A percentile compares a stretch with the other conserved stretches of the same genome.
Conservation (phyloP, 2,797 vertebrate genomes). For the Sebastes minor region DNA sequence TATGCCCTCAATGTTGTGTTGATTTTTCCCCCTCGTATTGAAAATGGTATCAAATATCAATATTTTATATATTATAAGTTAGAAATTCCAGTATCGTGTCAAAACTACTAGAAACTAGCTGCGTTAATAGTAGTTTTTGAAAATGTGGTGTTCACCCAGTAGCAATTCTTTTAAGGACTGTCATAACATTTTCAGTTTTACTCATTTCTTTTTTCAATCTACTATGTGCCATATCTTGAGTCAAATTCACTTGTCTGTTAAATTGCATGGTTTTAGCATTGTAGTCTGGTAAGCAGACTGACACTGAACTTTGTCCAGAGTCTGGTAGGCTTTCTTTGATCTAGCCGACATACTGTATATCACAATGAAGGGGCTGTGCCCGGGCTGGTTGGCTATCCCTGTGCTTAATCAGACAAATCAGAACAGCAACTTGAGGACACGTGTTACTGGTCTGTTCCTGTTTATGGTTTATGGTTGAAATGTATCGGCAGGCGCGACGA, state of each 20-base stretch:
- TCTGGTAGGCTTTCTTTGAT: neutral
- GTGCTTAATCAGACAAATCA: neutral
- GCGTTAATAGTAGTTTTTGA: neutral
- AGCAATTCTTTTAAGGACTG: neutral
- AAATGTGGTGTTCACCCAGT: neutral
- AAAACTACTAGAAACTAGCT: neutral
- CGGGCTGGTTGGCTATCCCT: neutral
- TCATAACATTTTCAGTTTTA: neutral
- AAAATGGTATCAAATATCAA: too few relatives aligned
- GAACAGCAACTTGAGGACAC: neutral
- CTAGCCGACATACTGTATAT: neutral
- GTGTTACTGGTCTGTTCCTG: neutral
- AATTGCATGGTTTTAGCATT: neutral
- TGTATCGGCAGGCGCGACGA: neutral
- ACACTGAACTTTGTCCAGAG: slow-evolving; percentile 1
- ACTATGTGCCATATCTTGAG: neutral
- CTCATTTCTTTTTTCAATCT: neutral
- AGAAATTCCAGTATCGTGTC: too few relatives aligned
- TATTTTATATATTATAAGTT: too few relatives aligned
- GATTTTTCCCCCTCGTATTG: too few relatives aligned
- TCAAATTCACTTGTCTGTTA: neutral
- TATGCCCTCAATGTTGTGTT: too few relatives aligned
- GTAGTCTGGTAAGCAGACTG: neutral
- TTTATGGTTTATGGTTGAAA: neutral
- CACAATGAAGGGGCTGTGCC: neutral